These are phyloP conservation scores for Drosophila neocordata DNA, from an alignment of 1,140 invertebrate species.

Conservation along the genomic window DNA sequence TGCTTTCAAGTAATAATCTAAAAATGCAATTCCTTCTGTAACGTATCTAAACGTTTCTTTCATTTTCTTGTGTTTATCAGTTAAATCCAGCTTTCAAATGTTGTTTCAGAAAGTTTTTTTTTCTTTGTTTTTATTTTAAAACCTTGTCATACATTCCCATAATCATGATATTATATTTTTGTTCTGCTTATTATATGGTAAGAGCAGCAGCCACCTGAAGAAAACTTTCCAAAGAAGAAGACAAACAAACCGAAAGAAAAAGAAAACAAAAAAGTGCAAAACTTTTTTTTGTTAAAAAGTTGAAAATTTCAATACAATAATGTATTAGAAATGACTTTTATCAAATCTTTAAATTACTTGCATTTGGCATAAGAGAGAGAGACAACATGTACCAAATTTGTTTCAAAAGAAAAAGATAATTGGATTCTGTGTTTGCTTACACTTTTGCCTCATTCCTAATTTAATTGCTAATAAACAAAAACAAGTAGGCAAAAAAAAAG, in stretches of 20 bases:
- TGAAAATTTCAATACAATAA: slow-evolving; percentile 51
- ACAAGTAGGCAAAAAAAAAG: slow-evolving; percentile 5
- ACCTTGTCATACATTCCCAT: slow-evolving; percentile 12
- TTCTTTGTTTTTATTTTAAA: background rate
- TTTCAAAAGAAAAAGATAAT: slow-evolving; percentile 52
- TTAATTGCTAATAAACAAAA: slow-evolving; percentile 69
- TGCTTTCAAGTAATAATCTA: background rate
- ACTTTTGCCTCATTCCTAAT: slow-evolving; percentile 59
- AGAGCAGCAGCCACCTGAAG: background rate
- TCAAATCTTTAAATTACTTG: slow-evolving; percentile 37
- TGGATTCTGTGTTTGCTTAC: slow-evolving; percentile 43
- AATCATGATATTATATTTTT: slow-evolving; percentile 12
- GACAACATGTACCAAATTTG: slow-evolving; percentile 44
- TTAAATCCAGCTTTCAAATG: background rate
- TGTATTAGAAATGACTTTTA: slow-evolving; percentile 62
- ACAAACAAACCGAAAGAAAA: slow-evolving; percentile 14
- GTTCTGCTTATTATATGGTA: background rate
- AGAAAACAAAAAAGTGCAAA: slow-evolving; percentile 18
- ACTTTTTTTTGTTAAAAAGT: slow-evolving; percentile 57
- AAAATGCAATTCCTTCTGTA: background rate
- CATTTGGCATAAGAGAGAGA: slow-evolving; percentile 43
- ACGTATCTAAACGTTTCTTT: no score
- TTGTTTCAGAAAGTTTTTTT: background rate
- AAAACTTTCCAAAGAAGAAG: background rate
- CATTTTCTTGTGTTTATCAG: background rate